A percentile compares a stretch with the other conserved stretches of the same genome.
Evolutionary conservation across 2,888 invertebrate species (phyloP).

Genomic region (Chrysotoxum bicinctum): DNA sequence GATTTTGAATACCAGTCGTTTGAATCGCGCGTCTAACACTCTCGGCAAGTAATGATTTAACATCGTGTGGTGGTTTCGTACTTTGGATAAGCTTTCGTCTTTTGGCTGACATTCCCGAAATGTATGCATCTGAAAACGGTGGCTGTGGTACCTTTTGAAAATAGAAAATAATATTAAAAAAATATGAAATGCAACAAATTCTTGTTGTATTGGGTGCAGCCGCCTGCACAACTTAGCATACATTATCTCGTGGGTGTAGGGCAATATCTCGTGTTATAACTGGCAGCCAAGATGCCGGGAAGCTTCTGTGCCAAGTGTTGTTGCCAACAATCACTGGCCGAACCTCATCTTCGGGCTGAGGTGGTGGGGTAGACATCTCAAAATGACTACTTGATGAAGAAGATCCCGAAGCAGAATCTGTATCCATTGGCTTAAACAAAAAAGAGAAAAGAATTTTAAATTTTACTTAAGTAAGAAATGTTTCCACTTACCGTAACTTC

Average conservation of each 20-base stretch:
- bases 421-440: slow-evolving; percentile 82
- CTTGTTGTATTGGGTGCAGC: neutral
- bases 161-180: too few species aligned
- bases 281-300: slow-evolving; percentile 92
- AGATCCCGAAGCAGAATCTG: slow-evolving; percentile 77
- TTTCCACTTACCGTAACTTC: slow-evolving; percentile 53
- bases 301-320: slow-evolving; percentile 85
- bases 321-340: slow-evolving; percentile 83
- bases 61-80: slow-evolving; percentile 78
- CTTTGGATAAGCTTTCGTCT: slow-evolving; percentile 88
- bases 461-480: neutral
- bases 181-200: neutral
- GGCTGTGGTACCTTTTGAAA: slow-evolving; percentile 79
- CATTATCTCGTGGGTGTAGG: slow-evolving; percentile 21
- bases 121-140: slow-evolving; percentile 94
- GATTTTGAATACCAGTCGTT: slow-evolving; percentile 75
- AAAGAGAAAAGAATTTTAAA: neutral
- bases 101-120: slow-evolving; percentile 94
- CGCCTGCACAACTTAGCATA: neutral
- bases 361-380: slow-evolving; percentile 75
- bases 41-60: slow-evolving; percentile 78
- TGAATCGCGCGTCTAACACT: slow-evolving; percentile 80
- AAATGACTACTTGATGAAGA: slow-evolving; percentile 49
- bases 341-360: slow-evolving; percentile 77
- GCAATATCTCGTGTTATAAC: slow-evolving; percentile 90